Percentiles rank a stretch among this genome's conserved stretches.
Conservation (phyloP, 2,888 invertebrate species). For the Silvanus unidentatus region DNA sequence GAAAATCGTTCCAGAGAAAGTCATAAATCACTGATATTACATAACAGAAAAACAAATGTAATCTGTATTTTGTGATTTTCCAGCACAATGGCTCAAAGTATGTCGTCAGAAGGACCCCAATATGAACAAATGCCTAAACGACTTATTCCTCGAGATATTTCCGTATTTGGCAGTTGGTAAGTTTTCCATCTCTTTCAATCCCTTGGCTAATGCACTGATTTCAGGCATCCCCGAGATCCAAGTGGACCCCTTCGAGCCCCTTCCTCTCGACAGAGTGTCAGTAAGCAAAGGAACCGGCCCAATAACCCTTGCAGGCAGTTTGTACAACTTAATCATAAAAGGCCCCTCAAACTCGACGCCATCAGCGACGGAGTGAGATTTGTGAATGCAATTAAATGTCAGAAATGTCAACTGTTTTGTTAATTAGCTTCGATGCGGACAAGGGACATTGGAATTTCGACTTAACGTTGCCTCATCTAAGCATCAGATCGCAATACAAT, state of each 20-base stretch:
- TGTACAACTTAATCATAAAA: conserved; percentile 50
- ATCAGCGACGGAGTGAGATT: conserved; percentile 41
- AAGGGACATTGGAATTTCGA: conserved; percentile 47
- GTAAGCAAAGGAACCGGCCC: conserved; percentile 54
- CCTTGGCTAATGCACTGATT: no score
- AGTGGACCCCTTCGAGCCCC: conserved; percentile 54
- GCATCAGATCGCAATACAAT: conserved; percentile 54
- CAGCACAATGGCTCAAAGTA: conserved; percentile 51
- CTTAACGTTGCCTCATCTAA: conserved; percentile 50
- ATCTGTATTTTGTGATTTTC: conserved; percentile 23
- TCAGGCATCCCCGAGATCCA: conserved; percentile 54
- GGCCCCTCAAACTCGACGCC: conserved; percentile 56
- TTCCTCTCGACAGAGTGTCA: conserved; percentile 50
- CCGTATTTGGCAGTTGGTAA: conserved; percentile 52
- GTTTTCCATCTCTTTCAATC: conserved; percentile 4
- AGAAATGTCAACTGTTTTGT: background rate
- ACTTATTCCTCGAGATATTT: conserved; percentile 52
- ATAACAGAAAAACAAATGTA: background rate
- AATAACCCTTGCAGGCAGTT: conserved; percentile 51
- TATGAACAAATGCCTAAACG: conserved; percentile 50
- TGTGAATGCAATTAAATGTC: background rate
- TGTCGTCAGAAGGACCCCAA: conserved; percentile 51
- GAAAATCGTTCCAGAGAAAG: no score
- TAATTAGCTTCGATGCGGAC: no score
- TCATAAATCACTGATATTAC: no score